Conservation (phyloP, 2,888 invertebrate genomes). For the Vanessa cardui region DNA sequence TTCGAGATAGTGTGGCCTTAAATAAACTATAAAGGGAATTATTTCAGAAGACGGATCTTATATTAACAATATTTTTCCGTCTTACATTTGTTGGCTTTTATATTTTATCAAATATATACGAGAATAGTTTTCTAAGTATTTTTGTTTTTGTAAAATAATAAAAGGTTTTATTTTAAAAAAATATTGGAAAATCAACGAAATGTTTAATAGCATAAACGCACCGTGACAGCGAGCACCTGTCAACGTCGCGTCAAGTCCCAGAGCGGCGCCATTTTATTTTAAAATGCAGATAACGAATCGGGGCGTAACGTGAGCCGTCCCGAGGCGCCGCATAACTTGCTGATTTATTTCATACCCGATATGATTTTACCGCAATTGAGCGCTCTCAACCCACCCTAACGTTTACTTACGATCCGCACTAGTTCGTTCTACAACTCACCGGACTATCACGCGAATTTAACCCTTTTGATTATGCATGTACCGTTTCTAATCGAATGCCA, state of each 20-base stretch:
- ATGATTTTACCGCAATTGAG: constrained; percentile 76
- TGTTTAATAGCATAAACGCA: constrained; percentile 44
- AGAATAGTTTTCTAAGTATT: not conserved
- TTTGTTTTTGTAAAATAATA: not conserved
- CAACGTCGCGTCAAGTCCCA: constrained; percentile 73
- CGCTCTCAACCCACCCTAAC: constrained; percentile 52
- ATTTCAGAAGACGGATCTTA: constrained; percentile 18
- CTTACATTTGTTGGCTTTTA: not conserved
- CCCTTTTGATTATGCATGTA: constrained; percentile 32
- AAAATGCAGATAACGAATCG: constrained; percentile 77
- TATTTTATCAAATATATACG: not conserved
- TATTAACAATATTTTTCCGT: constrained; percentile 8
- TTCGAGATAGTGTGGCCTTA: constrained; percentile 28
- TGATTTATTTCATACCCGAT: constrained; percentile 79
- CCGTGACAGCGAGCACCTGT: constrained; percentile 66
- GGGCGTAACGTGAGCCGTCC: constrained; percentile 75
- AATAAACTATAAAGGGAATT: constrained; percentile 37
- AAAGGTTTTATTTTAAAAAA: constrained; percentile 28
- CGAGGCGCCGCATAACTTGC: constrained; percentile 62
- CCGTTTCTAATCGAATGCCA: constrained; percentile 21
- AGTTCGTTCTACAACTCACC: constrained; percentile 11
- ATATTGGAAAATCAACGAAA: constrained; percentile 38
- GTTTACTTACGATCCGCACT: constrained; percentile 46
- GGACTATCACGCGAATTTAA: constrained; percentile 32
- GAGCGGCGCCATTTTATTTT: constrained; percentile 70